Conservation (phyloP, 64 coral and sea anemone species). For the Acropora tenuis region DNA sequence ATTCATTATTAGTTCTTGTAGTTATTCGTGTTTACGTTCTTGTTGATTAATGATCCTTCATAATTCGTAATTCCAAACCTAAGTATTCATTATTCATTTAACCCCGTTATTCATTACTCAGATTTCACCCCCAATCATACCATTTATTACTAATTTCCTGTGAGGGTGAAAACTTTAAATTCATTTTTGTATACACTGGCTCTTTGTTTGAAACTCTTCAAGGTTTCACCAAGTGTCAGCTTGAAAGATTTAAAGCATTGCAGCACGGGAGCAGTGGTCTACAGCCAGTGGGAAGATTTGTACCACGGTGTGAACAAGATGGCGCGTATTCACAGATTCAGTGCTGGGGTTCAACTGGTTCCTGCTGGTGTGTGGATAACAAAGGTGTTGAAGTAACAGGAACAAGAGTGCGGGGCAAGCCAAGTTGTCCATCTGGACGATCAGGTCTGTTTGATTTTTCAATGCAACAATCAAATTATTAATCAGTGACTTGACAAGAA, state of each 20-base stretch:
- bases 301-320: conserved; percentile 72
- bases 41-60: no score
- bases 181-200: neutral
- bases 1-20: no score
- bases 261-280: conserved; percentile 25
- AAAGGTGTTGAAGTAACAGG: conserved; percentile 59
- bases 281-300: conserved; percentile 82
- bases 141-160: no score
- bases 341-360: conserved; percentile 90
- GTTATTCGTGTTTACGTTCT: no score
- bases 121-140: no score
- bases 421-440: conserved; percentile 41
- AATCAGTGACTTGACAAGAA: no score
- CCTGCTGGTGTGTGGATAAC: conserved; percentile 91
- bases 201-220: neutral
- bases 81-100: no score
- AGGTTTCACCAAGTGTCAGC: conserved; percentile 69
- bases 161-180: no score
- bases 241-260: conserved; percentile 70
- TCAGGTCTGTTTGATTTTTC: neutral
- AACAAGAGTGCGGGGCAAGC: conserved; percentile 74
- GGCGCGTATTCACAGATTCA: conserved; percentile 76
- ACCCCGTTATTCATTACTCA: no score
- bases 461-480: no score
- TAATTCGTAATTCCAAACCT: no score